phyloP scores from a whole-genome alignment of 1,140 invertebrate species.

The Yoshiicerus persimilis region DNA sequence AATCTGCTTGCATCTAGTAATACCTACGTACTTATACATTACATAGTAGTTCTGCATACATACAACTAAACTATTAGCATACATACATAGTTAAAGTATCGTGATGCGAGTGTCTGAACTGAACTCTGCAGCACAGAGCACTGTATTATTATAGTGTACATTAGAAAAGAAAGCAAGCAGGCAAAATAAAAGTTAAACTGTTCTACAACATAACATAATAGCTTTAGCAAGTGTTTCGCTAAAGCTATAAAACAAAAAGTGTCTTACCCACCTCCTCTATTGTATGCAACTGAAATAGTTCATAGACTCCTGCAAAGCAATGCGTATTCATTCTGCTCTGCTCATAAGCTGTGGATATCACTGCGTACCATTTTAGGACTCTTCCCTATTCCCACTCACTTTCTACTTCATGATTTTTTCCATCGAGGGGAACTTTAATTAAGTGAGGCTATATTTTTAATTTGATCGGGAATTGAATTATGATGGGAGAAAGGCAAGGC shows the following conservation, averaged over 20 bases:
- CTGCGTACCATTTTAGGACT: no score
- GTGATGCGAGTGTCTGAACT: background rate
- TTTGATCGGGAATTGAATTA: constrained; percentile 43
- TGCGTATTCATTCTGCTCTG: background rate
- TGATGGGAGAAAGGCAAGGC: constrained; percentile 23
- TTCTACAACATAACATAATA: background rate
- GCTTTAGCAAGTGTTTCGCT: background rate
- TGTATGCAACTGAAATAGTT: background rate
- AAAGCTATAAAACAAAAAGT: background rate
- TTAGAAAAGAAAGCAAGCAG: background rate
- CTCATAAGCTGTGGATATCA: background rate
- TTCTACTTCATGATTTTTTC: constrained; percentile 21
- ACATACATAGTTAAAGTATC: background rate
- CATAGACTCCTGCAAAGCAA: background rate
- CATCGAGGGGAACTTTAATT: constrained; percentile 37
- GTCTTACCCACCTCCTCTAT: no score
- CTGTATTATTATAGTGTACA: no score
- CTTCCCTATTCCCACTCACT: background rate
- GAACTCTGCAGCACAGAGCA: no score
- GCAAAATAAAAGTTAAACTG: background rate
- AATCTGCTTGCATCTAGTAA: background rate
- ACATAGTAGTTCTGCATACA: background rate
- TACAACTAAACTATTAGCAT: background rate
- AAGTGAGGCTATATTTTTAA: constrained; percentile 42
- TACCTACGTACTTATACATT: background rate